A percentile compares a stretch with the other conserved stretches of the same genome.
Conservation (phyloP, 2,888 invertebrate genomes). For the Hydriomena furcata region DNA sequence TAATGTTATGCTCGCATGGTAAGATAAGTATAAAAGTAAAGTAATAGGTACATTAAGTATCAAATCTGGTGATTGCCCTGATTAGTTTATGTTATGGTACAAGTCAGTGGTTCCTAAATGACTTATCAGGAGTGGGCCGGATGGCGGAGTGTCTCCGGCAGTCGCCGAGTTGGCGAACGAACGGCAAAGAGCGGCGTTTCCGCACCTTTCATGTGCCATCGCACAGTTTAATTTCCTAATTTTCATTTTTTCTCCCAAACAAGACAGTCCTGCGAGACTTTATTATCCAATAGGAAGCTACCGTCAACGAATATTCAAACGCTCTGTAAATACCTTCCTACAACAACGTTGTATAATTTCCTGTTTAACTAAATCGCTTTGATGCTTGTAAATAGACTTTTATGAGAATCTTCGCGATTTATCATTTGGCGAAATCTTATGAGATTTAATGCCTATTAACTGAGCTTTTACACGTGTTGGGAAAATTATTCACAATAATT, state of each 20-base stretch:
- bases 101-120: constrained; percentile 9
- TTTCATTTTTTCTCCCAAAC: constrained; percentile 69
- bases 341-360: constrained; percentile 75
- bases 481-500: not conserved
- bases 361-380: constrained; percentile 75
- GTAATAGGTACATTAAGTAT: too few species aligned
- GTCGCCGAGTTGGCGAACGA: constrained; percentile 38
- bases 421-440: constrained; percentile 38
- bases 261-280: constrained; percentile 66
- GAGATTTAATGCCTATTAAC: constrained; percentile 21
- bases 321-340: constrained; percentile 51
- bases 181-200: constrained; percentile 50
- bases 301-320: constrained; percentile 65
- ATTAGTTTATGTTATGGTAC: constrained; percentile 1
- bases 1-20: too few species aligned
- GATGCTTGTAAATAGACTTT: constrained; percentile 67
- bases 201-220: constrained; percentile 68
- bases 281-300: constrained; percentile 78
- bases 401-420: constrained; percentile 50
- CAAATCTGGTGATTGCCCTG: not conserved
- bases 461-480: constrained; percentile 10
- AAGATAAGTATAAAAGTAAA: too few species aligned
- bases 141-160: constrained; percentile 41
- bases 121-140: constrained; percentile 14
- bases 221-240: constrained; percentile 79